These are phyloP conservation scores for Gobionotothen gibberifrons DNA, from an alignment of 2,797 vertebrate species.

Conservation along the genomic window DNA sequence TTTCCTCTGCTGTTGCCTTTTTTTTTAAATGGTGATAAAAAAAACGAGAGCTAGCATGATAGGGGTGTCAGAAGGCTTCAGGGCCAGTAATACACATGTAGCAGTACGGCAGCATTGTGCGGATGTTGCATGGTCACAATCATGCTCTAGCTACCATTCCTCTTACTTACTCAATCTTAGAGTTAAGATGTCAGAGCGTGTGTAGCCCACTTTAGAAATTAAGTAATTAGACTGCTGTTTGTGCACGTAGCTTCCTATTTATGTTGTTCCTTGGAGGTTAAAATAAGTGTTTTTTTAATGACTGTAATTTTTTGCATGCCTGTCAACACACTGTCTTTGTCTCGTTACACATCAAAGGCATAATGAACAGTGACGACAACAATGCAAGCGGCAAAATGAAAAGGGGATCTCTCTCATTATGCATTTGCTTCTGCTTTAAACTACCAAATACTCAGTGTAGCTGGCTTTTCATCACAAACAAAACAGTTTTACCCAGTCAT, in stretches of 20 bases:
- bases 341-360: slow-evolving; percentile 30
- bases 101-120: background rate
- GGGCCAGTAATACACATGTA: slow-evolving; percentile 31
- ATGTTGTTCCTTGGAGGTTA: slow-evolving; percentile 15
- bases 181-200: slow-evolving; percentile 40
- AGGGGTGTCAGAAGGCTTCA: slow-evolving; percentile 40
- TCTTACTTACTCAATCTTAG: slow-evolving; percentile 34
- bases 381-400: slow-evolving; percentile 13
- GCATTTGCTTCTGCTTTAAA: background rate
- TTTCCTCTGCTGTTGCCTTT: slow-evolving; percentile 44
- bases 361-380: slow-evolving; percentile 30
- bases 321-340: slow-evolving; percentile 30
- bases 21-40: slow-evolving; percentile 32
- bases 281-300: slow-evolving; percentile 35
- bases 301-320: slow-evolving; percentile 19
- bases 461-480: slow-evolving; percentile 6
- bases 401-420: slow-evolving; percentile 21
- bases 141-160: slow-evolving; percentile 22
- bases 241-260: background rate
- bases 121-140: slow-evolving; percentile 19
- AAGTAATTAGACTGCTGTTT: slow-evolving; percentile 49
- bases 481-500: slow-evolving; percentile 7
- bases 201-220: slow-evolving; percentile 48
- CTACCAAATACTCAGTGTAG: slow-evolving; percentile 30
- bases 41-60: slow-evolving; percentile 52